phyloP scores from a whole-genome alignment of 2,113 vertebrate species.

The Octodon degus region DNA sequence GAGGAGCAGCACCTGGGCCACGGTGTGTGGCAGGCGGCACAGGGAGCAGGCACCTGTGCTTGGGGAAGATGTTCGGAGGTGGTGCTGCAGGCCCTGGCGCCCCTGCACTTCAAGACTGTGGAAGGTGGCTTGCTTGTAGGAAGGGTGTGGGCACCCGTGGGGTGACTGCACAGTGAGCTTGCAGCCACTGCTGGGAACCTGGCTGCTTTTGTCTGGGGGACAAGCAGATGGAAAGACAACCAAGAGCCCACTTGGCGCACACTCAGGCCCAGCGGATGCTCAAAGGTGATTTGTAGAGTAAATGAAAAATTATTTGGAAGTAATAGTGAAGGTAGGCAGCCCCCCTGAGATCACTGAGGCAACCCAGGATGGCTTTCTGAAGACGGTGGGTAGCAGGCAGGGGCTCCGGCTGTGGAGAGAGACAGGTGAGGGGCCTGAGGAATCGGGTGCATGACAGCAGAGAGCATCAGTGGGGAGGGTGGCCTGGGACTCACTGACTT shows the following conservation, averaged over 20 bases:
- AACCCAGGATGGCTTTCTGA: background rate
- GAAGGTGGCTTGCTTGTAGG: background rate
- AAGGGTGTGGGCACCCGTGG: background rate
- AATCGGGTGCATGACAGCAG: no score
- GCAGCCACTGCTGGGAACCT: background rate
- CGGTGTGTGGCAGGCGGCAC: background rate
- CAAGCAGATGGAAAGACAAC: background rate
- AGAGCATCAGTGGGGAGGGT: no score
- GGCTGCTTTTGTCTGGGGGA: background rate
- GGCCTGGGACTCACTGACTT: background rate
- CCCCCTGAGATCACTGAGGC: background rate
- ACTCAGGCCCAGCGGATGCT: background rate
- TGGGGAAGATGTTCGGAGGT: background rate
- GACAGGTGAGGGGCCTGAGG: no score
- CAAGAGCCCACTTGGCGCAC: background rate
- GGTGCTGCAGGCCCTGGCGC: background rate
- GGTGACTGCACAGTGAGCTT: background rate
- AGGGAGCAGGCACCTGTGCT: background rate
- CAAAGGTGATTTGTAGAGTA: background rate
- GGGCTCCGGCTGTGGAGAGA: no score
- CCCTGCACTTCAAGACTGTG: background rate
- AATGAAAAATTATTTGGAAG: background rate
- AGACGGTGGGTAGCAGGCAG: background rate
- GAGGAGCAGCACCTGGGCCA: background rate
- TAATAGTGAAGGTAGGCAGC: background rate